Evolutionary conservation across 2,113 vertebrate genomes (phyloP).

Genomic region (Drymodes brunneopygia): DNA sequence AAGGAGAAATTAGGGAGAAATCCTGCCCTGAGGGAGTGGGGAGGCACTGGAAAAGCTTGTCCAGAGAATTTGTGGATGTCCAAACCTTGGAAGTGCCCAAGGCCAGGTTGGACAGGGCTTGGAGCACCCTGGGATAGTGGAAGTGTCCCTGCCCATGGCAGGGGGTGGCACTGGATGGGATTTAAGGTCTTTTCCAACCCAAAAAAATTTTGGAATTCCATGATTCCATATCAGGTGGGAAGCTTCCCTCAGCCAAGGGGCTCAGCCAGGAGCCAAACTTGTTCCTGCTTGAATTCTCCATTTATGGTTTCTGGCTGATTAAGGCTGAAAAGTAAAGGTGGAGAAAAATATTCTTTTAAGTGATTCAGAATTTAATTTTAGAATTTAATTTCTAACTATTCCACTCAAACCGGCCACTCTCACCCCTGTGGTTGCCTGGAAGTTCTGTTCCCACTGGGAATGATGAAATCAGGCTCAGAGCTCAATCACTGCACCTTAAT

Average conservation of each 20-base stretch:
- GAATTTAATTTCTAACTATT: neutral
- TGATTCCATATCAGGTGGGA: neutral
- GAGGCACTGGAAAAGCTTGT: neutral
- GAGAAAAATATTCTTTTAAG: rapidly evolving
- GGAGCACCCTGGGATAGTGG: neutral
- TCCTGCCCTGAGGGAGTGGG: neutral
- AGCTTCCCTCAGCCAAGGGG: neutral
- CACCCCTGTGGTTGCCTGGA: neutral
- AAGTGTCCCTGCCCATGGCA: neutral
- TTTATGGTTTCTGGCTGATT: neutral
- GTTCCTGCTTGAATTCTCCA: neutral
- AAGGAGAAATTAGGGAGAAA: neutral
- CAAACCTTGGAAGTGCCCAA: neutral
- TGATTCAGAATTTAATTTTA: neutral
- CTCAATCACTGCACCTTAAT: neutral
- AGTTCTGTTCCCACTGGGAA: neutral
- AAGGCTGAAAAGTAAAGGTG: neutral
- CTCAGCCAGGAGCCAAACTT: neutral
- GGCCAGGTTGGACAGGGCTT: neutral
- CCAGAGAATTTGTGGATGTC: neutral
- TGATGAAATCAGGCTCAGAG: neutral
- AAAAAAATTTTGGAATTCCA: rapidly evolving
- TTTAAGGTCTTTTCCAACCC: neutral
- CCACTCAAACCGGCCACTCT: neutral
- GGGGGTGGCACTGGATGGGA: rapidly evolving